Evolutionary conservation across 35 echinoderm and acorn worm genomes (phyloP).

Genomic region (Diadema setosum): DNA sequence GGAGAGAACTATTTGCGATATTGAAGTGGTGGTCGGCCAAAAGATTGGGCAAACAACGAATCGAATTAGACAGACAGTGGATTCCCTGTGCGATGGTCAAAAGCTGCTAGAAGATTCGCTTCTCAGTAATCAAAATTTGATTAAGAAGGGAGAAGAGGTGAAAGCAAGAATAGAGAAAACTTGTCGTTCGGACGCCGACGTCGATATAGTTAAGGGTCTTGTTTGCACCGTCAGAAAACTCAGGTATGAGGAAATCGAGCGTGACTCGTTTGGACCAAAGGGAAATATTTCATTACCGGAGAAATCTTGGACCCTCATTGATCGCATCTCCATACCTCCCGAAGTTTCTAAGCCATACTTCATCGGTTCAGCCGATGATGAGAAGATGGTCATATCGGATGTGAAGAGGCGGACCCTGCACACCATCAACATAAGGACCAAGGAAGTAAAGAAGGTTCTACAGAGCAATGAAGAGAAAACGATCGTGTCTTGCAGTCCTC

Average conservation of each 20-base stretch:
- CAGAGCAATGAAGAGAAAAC: not conserved
- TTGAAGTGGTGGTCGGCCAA: too few species aligned
- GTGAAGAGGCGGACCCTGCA: not conserved
- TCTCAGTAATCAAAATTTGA: not conserved
- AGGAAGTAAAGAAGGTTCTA: not conserved
- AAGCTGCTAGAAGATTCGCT: too few species aligned
- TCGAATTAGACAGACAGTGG: too few species aligned
- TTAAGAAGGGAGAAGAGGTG: not conserved
- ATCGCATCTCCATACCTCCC: not conserved
- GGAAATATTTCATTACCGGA: not conserved
- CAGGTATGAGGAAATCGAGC: not conserved
- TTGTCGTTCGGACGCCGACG: not conserved
- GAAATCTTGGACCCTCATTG: not conserved
- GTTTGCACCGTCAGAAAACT: not conserved
- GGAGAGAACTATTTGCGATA: too few species aligned
- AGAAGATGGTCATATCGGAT: not conserved
- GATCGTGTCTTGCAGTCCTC: not conserved
- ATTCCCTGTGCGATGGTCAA: too few species aligned
- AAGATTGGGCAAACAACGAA: too few species aligned
- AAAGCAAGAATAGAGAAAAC: not conserved
- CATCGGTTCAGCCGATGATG: not conserved
- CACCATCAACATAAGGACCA: not conserved
- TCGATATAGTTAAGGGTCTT: not conserved
- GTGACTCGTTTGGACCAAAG: not conserved
- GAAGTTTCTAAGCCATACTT: not conserved